These are phyloP conservation scores for Autographa gamma DNA, from an alignment of 2,888 invertebrate genomes.

Conservation along the genomic window DNA sequence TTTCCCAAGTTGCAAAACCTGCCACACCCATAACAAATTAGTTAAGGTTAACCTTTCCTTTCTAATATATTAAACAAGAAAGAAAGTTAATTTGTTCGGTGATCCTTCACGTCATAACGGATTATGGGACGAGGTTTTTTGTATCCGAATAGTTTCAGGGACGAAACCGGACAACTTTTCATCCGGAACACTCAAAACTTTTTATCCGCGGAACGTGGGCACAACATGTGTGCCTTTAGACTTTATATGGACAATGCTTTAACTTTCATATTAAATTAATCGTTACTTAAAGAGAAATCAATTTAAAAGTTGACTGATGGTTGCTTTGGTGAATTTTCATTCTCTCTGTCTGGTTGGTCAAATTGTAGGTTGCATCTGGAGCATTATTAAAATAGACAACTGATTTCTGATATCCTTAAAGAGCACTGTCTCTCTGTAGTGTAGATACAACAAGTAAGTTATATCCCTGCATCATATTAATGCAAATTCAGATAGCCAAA, in stretches of 20 bases:
- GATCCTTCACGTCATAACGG: slow-evolving; percentile 4
- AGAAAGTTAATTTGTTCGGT: slow-evolving; percentile 1
- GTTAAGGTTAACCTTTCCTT: background rate
- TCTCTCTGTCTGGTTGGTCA: too few relatives aligned
- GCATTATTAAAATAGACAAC: too few relatives aligned
- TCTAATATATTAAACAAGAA: background rate
- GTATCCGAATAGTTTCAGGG: background rate
- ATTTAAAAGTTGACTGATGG: too few relatives aligned
- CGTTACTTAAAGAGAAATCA: background rate
- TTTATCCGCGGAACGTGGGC: background rate
- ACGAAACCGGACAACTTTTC: background rate
- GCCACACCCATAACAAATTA: too few relatives aligned
- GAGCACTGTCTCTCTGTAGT: too few relatives aligned
- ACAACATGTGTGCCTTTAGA: background rate
- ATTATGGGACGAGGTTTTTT: background rate
- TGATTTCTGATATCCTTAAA: too few relatives aligned
- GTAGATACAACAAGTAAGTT: too few relatives aligned
- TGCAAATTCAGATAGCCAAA: too few relatives aligned
- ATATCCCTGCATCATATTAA: too few relatives aligned
- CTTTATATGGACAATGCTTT: background rate
- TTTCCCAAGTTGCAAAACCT: background rate
- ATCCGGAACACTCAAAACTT: background rate
- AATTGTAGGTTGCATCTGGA: too few relatives aligned
- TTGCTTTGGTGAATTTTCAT: too few relatives aligned
- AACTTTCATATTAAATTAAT: background rate